Percentiles rank a stretch among this genome's conserved stretches.
phyloP scores from a whole-genome alignment of 2,888 invertebrate species.

The Timema podura region DNA sequence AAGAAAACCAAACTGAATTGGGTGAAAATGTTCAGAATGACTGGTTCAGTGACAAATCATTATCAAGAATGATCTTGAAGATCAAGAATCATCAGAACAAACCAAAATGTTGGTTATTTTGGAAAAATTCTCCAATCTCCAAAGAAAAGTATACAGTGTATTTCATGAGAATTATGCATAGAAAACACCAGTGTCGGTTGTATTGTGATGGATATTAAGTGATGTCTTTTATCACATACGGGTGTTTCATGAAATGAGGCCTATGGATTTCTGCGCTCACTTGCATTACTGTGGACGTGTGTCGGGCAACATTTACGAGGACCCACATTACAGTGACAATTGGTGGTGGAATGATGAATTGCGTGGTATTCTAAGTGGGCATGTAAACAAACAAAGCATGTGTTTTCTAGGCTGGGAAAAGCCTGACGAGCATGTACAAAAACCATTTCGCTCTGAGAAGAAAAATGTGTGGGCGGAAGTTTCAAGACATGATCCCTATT shows the following conservation, averaged over 20 bases:
- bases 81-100: not conserved
- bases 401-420: not conserved
- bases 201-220: not conserved
- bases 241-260: not conserved
- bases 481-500: too few relatives aligned
- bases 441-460: too few relatives aligned
- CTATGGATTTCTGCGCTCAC: not conserved
- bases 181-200: not conserved
- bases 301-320: not conserved
- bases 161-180: not conserved
- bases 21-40: not conserved
- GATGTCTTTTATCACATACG: not conserved
- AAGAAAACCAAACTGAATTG: not conserved
- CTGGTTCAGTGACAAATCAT: not conserved
- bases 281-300: not conserved
- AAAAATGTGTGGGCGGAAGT: too few relatives aligned
- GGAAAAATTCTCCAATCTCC: too few relatives aligned
- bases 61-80: not conserved
- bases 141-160: too few relatives aligned
- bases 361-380: not conserved
- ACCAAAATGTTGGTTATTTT: not conserved
- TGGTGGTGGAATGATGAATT: not conserved
- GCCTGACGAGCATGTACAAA: too few relatives aligned
- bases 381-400: not conserved
- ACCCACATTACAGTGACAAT: constrained; percentile 5